These are phyloP conservation scores for Sceloporus tristichus DNA, from an alignment of 2,113 vertebrate species.

Conservation along the genomic window DNA sequence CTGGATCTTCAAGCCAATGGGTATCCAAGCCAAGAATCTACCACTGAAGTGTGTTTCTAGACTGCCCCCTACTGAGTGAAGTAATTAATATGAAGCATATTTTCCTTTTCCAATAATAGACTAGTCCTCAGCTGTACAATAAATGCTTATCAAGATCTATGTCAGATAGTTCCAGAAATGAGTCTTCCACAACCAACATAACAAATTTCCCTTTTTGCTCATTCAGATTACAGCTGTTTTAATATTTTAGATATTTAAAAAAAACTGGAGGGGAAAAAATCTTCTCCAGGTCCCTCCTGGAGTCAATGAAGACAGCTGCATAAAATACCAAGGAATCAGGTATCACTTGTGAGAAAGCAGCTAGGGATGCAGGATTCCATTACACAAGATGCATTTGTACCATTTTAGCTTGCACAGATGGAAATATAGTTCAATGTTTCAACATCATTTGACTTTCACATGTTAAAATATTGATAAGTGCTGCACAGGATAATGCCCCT, in stretches of 20 bases:
- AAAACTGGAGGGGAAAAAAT: constrained; percentile 63
- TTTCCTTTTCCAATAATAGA: not conserved
- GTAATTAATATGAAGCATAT: not conserved
- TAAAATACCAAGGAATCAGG: constrained; percentile 76
- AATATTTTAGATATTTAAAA: constrained; percentile 64
- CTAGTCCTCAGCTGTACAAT: not conserved
- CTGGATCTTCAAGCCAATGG: not conserved
- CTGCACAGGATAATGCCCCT: constrained; percentile 82
- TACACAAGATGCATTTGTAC: constrained; percentile 82
- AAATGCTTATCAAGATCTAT: not conserved
- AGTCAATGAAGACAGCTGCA: constrained; percentile 66
- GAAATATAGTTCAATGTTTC: constrained; percentile 91
- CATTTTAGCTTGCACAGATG: constrained; percentile 90
- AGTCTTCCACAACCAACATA: constrained; percentile 54
- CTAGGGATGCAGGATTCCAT: constrained; percentile 86
- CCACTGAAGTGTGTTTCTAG: not conserved
- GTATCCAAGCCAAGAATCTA: not conserved
- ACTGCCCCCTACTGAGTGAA: not conserved
- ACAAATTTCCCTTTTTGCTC: constrained; percentile 65
- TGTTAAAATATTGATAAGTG: constrained; percentile 92
- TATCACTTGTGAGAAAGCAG: constrained; percentile 86
- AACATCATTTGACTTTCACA: constrained; percentile 93
- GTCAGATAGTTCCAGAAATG: constrained; percentile 22
- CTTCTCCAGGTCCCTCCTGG: constrained; percentile 75
- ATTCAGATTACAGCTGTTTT: constrained; percentile 59